Conservation (phyloP, 2,888 invertebrate species). For the Gonocerus acuteangulatus region DNA sequence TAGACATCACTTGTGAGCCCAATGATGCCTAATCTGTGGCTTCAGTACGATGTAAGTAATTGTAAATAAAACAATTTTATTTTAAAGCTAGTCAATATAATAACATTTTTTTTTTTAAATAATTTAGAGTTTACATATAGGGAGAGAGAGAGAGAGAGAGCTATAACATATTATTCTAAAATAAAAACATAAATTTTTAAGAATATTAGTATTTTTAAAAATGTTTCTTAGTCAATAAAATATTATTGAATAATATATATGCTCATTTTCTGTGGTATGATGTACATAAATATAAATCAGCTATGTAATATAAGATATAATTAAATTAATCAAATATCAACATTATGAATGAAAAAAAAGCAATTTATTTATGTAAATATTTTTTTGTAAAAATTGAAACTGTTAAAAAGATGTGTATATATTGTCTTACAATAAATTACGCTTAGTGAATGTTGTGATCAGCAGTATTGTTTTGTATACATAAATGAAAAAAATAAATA, state of each 20-base stretch:
- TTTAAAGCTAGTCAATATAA: not conserved
- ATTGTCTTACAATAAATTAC: conserved; percentile 21
- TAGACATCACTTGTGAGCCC: conserved; percentile 33
- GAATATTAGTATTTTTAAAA: not conserved
- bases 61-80: not conserved
- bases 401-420: conserved; percentile 9
- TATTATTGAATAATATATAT: conserved; percentile 28
- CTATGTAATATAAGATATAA: conserved; percentile 4
- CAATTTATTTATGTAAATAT: conserved; percentile 24
- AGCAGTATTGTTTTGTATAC: conserved; percentile 30
- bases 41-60: conserved; percentile 9
- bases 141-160: not conserved
- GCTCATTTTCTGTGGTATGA: conserved; percentile 34
- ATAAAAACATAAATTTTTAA: not conserved
- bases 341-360: not conserved
- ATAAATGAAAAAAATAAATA: conserved; percentile 21
- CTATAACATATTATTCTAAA: not conserved
- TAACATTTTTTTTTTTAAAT: not conserved
- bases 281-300: conserved; percentile 28
- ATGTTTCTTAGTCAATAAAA: conserved; percentile 6
- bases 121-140: not conserved
- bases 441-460: conserved; percentile 34
- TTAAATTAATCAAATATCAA: not conserved
- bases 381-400: conserved; percentile 16
- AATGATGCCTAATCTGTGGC: conserved; percentile 21